Base-by-base conservation (phyloP, 92 coral and sea anemone genomes). In the Chrysogorgia sp. region DNA sequence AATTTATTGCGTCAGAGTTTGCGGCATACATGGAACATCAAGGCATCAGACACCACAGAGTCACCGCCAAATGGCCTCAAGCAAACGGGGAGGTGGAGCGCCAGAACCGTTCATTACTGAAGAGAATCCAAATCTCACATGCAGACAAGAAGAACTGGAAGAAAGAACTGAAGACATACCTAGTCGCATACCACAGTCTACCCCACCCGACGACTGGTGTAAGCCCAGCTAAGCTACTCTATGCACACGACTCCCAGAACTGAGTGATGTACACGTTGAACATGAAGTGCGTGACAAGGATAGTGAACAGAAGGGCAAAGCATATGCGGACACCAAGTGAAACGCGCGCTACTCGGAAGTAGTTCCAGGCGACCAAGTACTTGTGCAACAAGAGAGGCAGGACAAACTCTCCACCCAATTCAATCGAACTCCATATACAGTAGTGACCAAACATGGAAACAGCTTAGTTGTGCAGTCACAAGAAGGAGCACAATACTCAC, bases 11-110 rank as follows among this genome's bases (percentile, higher is more conserved):
- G 13, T 26, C 43, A 8, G 83, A 81, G 19, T 86, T 86, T 58
- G 49, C 64, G 17, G 77, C 28, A 21, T 85, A 79, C 65, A 68
- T 78, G 55, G 76, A 60, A 6, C 48, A 61, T 20, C 58, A 86
- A 49, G 67, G 89, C 31, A 86, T 86, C 53, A 21, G 40, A 20
- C 86, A 86, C 65, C 70, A 37, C 50, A 74, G 33, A 50, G 63
- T 59, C 37, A 81, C 83, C 23, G 71, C 82, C 29, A 81, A 81
- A 50, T 79, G 85, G 85, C 63, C 74, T 20, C 82, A 83, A 55
- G 82, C 87, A 34, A 83, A 83, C 28, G 83, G 87, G 30, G 83
- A 83, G 40, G 87, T 52, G n/a, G n/a, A n/a, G 59, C 8, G 17
- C 8, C 59, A 52, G 59, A 52, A 52, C 17, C 21, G 26, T 7